Evolutionary conservation across 1,140 invertebrate genomes (phyloP).

Genomic region (Hermetia illucens): DNA sequence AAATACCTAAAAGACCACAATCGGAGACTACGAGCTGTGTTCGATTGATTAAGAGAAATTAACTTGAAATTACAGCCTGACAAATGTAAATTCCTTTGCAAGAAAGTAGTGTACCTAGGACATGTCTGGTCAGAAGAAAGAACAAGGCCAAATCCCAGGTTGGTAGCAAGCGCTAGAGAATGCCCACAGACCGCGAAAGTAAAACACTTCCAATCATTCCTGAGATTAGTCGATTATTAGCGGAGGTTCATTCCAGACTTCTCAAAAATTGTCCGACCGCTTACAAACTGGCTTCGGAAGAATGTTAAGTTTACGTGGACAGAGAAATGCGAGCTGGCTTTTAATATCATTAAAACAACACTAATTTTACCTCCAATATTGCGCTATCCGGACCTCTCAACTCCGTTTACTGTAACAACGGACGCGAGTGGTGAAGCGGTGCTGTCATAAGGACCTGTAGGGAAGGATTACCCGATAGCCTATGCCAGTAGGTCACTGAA

Average conservation of each 20-base stretch:
- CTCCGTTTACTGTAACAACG: constrained; percentile 15
- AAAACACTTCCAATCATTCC: constrained; percentile 29
- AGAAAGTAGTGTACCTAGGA: constrained; percentile 31
- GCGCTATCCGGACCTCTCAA: constrained; percentile 11
- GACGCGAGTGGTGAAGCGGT: constrained; percentile 21
- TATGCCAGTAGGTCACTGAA: constrained; percentile 29
- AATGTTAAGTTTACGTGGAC: too few species aligned
- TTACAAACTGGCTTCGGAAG: constrained; percentile 24
- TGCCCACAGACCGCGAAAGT: constrained; percentile 23
- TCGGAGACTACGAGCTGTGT: constrained; percentile 16
- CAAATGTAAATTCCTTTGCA: constrained; percentile 27
- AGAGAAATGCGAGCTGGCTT: too few species aligned
- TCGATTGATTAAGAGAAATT: constrained; percentile 15
- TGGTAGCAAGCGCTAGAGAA: constrained; percentile 23
- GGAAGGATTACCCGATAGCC: constrained; percentile 10
- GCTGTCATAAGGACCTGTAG: constrained; percentile 16
- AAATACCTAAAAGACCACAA: too few species aligned
- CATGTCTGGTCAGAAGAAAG: too few species aligned
- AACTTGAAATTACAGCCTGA: constrained; percentile 27
- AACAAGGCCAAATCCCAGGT: constrained; percentile 28
- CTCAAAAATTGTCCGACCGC: constrained; percentile 19
- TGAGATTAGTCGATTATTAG: constrained; percentile 32
- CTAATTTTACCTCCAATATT: constrained; percentile 3
- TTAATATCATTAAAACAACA: constrained; percentile 11
- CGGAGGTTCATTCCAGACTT: constrained; percentile 27